Base-by-base conservation (phyloP, 2,797 vertebrate species). In the Argentina silus region DNA sequence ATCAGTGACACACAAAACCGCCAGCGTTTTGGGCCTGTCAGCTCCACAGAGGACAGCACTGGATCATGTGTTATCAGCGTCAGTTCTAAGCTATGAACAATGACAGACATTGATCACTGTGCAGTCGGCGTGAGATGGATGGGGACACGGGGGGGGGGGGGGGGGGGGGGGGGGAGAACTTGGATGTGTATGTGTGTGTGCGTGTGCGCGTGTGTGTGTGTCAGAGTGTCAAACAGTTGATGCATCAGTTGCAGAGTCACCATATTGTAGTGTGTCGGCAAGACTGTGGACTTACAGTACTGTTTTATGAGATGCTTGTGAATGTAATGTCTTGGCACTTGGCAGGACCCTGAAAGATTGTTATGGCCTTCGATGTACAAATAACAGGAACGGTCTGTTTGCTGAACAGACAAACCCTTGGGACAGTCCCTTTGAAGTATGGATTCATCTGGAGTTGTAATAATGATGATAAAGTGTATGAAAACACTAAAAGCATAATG, bases 21-120 rank as follows among this genome's bases (percentile, higher is more conserved):
- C 56, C 56, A 62, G 27, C 48, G 45, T 59, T 65, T 53, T 51
- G 64, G 69, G 53, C 17, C 65, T 63, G 73, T 36, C 73, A 68
- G 73, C 65, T 67, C 15, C 11, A 67, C 27, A 67, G n/a, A 27
- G 59, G n/a, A 64, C 57, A 44, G 69, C 60, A 75, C 44, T 63
- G 63, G 51, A 67, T 74, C 77, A 68, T 66, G 21, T 72, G 69
- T 43, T 63, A 65, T 73, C 74, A 69, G 45, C 48, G 12, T 67
- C 44, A 21, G 51, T 47, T 36, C 60, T 70, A 55, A 67, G 60
- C 59, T 44, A 55, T 45, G 70, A 36, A 66, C 57, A 36, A 36
- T 66, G 50, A 80, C 71, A 21, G 48, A 45, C 59, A 75, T 56
- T 69, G 67, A 75, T 75, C 60, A 45, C 45, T 60, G 51, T 60